A percentile compares a stretch with the other conserved stretches of the same genome.
phyloP scores from a whole-genome alignment of 2,113 vertebrate species.

The Phylloscopus trochiloides region DNA sequence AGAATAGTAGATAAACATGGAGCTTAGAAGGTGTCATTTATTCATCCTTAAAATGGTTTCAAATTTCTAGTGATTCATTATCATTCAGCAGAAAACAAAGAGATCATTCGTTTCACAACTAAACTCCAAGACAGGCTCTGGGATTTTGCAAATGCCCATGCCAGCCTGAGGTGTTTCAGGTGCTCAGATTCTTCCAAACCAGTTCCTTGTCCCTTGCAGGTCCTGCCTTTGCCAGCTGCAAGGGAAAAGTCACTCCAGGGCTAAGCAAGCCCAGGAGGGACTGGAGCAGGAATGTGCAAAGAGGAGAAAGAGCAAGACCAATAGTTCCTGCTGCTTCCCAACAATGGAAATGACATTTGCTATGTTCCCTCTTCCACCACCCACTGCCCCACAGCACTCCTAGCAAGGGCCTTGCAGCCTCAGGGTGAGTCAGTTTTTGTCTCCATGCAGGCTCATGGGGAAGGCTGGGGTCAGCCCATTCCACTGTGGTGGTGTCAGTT shows the following conservation, averaged over 20 bases:
- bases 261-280: not conserved
- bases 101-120: constrained; percentile 38
- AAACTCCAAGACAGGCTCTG: not conserved
- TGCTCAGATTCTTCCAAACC: not conserved
- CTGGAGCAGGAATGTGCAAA: not conserved
- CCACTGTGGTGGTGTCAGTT: accelerated
- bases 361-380: accelerated
- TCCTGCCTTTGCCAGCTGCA: not conserved
- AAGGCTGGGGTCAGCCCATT: not conserved
- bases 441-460: accelerated
- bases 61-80: constrained; percentile 42
- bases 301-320: not conserved
- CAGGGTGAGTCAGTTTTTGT: not conserved
- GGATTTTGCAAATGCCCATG: not conserved
- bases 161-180: not conserved
- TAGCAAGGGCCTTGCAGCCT: accelerated
- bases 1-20: constrained; percentile 65
- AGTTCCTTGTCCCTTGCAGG: not conserved
- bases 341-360: not conserved
- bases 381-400: not conserved
- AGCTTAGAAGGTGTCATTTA: constrained; percentile 63
- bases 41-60: constrained; percentile 60
- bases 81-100: constrained; percentile 58
- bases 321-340: not conserved
- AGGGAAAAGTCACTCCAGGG: not conserved